phyloP scores from a whole-genome alignment of 2,888 invertebrate species.

The Pyrrhosoma nymphula region DNA sequence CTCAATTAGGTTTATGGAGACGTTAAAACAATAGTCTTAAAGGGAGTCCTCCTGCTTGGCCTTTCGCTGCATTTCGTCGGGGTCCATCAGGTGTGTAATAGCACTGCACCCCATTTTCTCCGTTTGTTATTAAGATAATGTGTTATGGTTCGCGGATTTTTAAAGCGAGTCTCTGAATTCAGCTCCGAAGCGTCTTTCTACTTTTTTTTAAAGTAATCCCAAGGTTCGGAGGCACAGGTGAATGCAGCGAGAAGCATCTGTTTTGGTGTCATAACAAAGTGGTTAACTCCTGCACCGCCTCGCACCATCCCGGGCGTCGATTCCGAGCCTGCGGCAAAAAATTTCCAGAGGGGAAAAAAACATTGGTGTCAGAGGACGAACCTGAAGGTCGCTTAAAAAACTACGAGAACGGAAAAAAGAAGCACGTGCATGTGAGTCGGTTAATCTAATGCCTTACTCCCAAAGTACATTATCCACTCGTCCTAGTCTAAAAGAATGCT shows the following conservation, averaged over 20 bases:
- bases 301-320: not conserved
- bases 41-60: not conserved
- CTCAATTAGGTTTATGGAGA: constrained; percentile 22
- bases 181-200: not conserved
- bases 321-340: not conserved
- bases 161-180: not conserved
- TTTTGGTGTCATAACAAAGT: constrained; percentile 32
- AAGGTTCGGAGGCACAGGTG: not conserved
- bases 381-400: constrained; percentile 34
- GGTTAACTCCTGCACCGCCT: not conserved
- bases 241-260: not conserved
- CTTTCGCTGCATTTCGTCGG: not conserved
- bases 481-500: not conserved
- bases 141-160: not conserved
- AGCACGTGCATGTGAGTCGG: not conserved
- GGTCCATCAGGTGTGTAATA: constrained; percentile 22
- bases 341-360: not conserved
- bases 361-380: not conserved
- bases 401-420: not conserved
- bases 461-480: not conserved
- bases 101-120: constrained; percentile 10
- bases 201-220: not conserved
- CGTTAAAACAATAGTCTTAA: constrained; percentile 19
- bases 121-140: not conserved
- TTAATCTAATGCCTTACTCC: not conserved